These are phyloP conservation scores for Cherax quadricarinatus DNA, from an alignment of 1,140 invertebrate species.

Conservation along the genomic window DNA sequence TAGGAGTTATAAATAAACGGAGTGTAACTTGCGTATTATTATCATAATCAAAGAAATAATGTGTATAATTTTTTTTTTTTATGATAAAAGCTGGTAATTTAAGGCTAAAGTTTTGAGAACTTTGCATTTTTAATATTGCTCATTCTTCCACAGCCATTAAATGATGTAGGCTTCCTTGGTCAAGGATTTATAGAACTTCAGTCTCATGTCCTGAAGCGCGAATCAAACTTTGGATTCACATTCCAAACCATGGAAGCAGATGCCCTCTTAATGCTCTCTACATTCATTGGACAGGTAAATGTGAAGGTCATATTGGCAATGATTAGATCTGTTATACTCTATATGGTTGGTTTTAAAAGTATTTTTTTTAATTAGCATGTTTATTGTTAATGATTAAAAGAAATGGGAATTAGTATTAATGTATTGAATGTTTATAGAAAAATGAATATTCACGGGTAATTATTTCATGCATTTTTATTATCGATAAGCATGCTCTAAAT, in stretches of 20 bases:
- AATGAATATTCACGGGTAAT: neutral
- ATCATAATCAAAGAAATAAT: no score
- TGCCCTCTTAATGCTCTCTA: conserved; percentile 86
- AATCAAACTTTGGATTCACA: conserved; percentile 84
- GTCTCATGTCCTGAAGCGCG: conserved; percentile 81
- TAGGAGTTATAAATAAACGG: no score
- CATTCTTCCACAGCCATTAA: conserved; percentile 77
- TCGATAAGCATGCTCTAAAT: neutral
- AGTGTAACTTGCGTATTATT: no score
- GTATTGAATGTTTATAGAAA: no score
- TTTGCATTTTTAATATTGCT: no score
- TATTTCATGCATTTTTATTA: neutral
- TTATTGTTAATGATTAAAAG: neutral
- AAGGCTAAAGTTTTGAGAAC: no score
- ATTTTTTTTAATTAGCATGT: neutral
- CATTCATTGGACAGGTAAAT: conserved; percentile 76
- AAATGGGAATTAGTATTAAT: neutral
- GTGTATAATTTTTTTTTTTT: no score
- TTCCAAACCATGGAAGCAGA: conserved; percentile 85
- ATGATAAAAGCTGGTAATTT: no score
- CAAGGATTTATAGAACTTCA: conserved; percentile 87
- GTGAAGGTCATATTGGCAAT: neutral
- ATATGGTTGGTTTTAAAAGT: neutral
- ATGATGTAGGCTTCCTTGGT: conserved; percentile 86
- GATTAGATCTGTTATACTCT: neutral